Percentiles rank a stretch among this genome's conserved stretches.
Conservation (phyloP, 2,113 vertebrate species). For the Eclectus roratus region DNA sequence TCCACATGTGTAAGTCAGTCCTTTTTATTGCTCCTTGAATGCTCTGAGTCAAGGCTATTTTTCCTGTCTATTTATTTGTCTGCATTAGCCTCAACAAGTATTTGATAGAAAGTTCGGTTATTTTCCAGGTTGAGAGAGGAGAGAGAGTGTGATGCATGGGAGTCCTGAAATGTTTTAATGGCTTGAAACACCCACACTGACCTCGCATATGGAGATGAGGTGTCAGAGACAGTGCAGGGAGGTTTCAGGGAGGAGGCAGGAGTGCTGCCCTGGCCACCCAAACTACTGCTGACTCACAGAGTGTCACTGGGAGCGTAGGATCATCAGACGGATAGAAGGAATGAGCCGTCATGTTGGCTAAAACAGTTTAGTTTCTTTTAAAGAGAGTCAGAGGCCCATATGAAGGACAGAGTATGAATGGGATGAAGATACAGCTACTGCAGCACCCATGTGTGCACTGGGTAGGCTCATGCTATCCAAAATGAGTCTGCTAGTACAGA, state of each 20-base stretch:
- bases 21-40: not conserved
- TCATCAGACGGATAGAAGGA: not conserved
- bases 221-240: not conserved
- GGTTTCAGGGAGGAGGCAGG: slow-evolving; percentile 25
- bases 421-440: not conserved
- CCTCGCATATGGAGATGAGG: not conserved
- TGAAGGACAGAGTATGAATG: accelerated
- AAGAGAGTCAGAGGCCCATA: not conserved
- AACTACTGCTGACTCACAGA: not conserved
- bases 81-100: not conserved
- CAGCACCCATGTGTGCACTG: accelerated
- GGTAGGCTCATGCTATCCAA: not conserved
- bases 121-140: not conserved
- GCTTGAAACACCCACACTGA: not conserved
- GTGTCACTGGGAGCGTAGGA: not conserved
- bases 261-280: not conserved
- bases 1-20: not conserved
- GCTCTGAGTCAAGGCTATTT: not conserved
- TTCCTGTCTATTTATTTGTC: not conserved
- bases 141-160: not conserved
- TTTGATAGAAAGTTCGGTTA: not conserved
- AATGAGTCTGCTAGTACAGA: not conserved
- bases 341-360: not conserved
- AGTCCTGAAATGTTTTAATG: not conserved
- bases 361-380: not conserved